These are phyloP conservation scores for Ammospiza nelsoni DNA, from an alignment of 2,113 vertebrate genomes.

Conservation along the genomic window DNA sequence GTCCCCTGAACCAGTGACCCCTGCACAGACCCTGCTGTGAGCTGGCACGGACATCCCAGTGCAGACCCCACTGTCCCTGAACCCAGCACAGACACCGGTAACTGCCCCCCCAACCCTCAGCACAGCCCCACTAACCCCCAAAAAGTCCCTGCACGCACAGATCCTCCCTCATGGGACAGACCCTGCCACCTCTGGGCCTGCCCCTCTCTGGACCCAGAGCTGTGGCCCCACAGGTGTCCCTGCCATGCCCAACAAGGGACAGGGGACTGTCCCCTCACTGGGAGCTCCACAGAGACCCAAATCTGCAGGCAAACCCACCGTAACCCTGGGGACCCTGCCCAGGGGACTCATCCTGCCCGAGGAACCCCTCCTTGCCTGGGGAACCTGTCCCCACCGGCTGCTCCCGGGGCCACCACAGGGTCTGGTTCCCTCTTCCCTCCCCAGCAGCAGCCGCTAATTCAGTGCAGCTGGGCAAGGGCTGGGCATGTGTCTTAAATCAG, in stretches of 20 bases:
- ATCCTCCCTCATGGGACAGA: background rate
- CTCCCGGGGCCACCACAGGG: background rate
- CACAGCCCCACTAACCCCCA: background rate
- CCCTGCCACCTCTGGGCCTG: fast-evolving
- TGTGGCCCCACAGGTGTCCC: background rate
- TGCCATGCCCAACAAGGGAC: background rate
- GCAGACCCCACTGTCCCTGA: background rate
- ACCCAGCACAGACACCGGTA: fast-evolving
- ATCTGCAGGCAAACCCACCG: background rate
- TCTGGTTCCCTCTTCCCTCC: conserved; percentile 11
- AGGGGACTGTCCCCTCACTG: background rate
- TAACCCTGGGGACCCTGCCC: background rate
- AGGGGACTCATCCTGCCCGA: background rate
- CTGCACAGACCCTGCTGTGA: background rate
- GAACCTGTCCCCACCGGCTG: background rate
- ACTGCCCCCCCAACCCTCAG: background rate
- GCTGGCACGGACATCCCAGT: background rate
- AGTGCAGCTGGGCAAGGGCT: conserved; percentile 50
- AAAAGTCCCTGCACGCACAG: background rate
- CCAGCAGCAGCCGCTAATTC: conserved; percentile 52
- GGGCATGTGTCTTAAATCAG: conserved; percentile 65
- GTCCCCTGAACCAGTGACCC: background rate
- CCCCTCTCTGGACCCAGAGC: background rate
- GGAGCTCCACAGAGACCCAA: background rate
- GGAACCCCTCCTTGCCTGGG: background rate